Conservation (phyloP, 2,113 vertebrate species). For the Mionectes macconnelli region DNA sequence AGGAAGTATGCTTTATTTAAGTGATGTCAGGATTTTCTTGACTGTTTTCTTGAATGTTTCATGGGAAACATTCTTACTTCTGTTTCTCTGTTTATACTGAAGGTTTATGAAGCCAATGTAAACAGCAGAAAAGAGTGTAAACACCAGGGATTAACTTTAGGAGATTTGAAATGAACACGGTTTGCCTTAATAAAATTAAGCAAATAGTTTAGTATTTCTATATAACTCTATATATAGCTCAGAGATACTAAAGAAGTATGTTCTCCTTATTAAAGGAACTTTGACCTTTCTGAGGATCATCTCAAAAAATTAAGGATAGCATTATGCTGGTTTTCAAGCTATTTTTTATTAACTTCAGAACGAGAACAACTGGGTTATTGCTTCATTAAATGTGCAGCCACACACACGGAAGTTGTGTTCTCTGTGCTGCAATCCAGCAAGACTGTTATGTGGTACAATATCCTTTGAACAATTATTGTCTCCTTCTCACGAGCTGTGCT, state of each 20-base stretch:
- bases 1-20: background rate
- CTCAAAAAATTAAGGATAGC: background rate
- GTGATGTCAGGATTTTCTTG: background rate
- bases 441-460: background rate
- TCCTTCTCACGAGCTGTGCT: background rate
- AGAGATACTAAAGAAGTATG: background rate
- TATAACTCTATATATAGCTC: background rate
- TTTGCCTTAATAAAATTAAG: slow-evolving; percentile 7
- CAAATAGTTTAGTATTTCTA: background rate
- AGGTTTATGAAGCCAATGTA: slow-evolving; percentile 21
- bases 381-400: background rate
- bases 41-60: too few relatives aligned
- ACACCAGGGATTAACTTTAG: background rate
- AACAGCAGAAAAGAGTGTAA: slow-evolving; percentile 8
- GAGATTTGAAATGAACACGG: background rate
- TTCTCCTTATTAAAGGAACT: background rate
- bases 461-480: background rate
- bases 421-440: background rate
- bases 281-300: background rate
- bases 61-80: slow-evolving; percentile 11
- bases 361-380: background rate
- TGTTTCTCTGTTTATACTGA: background rate
- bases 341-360: background rate
- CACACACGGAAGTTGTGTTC: background rate
- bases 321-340: background rate